Conservation (phyloP, 2,888 invertebrate genomes). For the Theodoxus fluviatilis region DNA sequence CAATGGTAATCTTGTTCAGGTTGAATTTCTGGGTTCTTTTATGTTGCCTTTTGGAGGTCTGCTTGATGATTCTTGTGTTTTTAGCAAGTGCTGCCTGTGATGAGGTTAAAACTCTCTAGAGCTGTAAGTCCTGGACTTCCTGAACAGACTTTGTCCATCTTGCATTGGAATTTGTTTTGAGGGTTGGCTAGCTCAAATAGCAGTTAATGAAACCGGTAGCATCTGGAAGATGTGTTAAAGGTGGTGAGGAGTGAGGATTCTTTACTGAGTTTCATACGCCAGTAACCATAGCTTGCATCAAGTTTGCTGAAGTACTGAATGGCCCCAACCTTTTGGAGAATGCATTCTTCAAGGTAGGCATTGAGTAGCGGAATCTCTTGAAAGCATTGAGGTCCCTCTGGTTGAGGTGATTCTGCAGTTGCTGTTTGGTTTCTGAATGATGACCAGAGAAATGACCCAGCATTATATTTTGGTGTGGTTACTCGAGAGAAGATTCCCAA, state of each 20-base stretch:
- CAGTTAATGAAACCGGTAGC: slow-evolving; percentile 32
- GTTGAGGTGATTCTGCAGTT: no score
- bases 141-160: slow-evolving; percentile 12
- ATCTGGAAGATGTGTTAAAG: slow-evolving; percentile 30
- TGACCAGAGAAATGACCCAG: slow-evolving; percentile 5
- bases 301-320: slow-evolving; percentile 28
- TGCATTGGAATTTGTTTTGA: slow-evolving; percentile 14
- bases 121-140: slow-evolving; percentile 9
- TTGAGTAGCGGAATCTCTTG: slow-evolving; percentile 1
- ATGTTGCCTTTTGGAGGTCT: slow-evolving; percentile 26
- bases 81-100: slow-evolving; percentile 24
- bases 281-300: slow-evolving; percentile 33
- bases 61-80: slow-evolving; percentile 31
- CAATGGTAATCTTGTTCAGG: slow-evolving; percentile 31
- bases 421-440: neutral
- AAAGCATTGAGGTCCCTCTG: neutral
- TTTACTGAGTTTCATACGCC: slow-evolving; percentile 26
- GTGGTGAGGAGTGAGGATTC: slow-evolving; percentile 29
- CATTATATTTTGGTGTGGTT: neutral
- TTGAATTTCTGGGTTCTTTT: slow-evolving; percentile 28
- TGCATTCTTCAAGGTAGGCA: slow-evolving; percentile 12
- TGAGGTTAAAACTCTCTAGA: no score
- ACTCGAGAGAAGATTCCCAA: neutral
- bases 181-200: slow-evolving; percentile 35
- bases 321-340: neutral